Evolutionary conservation across 2,797 vertebrate genomes (phyloP), one percentile per base, ranked within the genome.

Genomic region (Xyrichtys novacula): DNA sequence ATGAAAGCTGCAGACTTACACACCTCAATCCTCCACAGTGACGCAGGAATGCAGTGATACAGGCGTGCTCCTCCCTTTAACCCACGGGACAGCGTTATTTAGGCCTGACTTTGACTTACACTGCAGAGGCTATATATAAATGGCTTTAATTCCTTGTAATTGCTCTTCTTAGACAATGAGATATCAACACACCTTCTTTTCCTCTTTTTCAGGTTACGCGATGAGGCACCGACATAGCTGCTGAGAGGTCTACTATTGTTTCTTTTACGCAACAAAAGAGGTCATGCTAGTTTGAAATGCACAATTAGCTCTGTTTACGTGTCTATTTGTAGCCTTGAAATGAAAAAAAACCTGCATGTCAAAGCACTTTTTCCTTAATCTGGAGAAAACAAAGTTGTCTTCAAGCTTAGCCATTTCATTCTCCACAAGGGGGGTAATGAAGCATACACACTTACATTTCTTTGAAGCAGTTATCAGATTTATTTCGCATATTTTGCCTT

Each of bases 1-100:
- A 38, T 23, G 9, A 55, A 29, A 5, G 44, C 43, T 49, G 17
- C 8, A 38, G 5, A 22, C 69, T 64, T 34, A 26, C 77, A 78
- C 77, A 56, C 75, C 67, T 72, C 34, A 47, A 62, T 69, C n/a
- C 26, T 47, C 16, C 76, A 47, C 15, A 69, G 36, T 22, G 56
- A 46, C 43, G 53, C 28, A 85, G 78, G 87, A 89, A 89, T 90
- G 88, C 65, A 43, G 65, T 39, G 62, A 62, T 76, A 80, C 80
- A 74, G 63, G 78, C 31, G 2, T 36, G 43, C 53, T 80, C 72
- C 83, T 83, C 77, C 85, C 56, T 65, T 52, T 22, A 32, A 20
- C 36, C 58, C 56, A 53, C 67, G 67, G 12, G 44, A 32, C 53
- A 74, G 28, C 6, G 31, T 54, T 22, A 62, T 56, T 66, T 12